Evolutionary conservation across 2,888 invertebrate species (phyloP).

Genomic region (Piscicola geometra): DNA sequence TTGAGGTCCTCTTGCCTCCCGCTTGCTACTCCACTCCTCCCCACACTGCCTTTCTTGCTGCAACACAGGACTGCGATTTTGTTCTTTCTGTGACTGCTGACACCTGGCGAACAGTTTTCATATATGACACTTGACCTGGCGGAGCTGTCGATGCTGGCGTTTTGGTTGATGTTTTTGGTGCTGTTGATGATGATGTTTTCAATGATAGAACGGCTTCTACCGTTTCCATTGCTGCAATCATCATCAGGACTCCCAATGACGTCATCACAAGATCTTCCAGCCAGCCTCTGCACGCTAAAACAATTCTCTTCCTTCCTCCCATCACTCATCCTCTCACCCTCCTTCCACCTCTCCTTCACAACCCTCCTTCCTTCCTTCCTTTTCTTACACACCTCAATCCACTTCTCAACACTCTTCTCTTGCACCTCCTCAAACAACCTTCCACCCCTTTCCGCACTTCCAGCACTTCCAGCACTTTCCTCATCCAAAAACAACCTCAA

Average conservation of each 20-base stretch:
- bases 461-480: no score
- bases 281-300: no score
- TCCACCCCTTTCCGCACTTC: no score
- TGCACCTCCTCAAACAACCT: not conserved
- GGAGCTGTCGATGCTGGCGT: no score
- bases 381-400: conserved; percentile 2
- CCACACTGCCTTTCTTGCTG: not conserved
- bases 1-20: not conserved
- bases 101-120: not conserved
- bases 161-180: not conserved
- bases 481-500: not conserved
- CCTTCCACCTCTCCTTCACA: no score
- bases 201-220: not conserved
- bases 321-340: no score
- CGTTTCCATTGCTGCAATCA: not conserved
- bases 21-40: not conserved
- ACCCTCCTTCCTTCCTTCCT: no score
- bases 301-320: no score
- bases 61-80: not conserved
- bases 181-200: not conserved
- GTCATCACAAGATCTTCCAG: no score
- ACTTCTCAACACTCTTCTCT: conserved; percentile 8
- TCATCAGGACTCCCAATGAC: no score
- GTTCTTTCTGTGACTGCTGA: not conserved
- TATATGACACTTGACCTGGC: no score